Base-by-base conservation (phyloP, 2,888 invertebrate genomes). In the Drosophila diplacantha region DNA sequence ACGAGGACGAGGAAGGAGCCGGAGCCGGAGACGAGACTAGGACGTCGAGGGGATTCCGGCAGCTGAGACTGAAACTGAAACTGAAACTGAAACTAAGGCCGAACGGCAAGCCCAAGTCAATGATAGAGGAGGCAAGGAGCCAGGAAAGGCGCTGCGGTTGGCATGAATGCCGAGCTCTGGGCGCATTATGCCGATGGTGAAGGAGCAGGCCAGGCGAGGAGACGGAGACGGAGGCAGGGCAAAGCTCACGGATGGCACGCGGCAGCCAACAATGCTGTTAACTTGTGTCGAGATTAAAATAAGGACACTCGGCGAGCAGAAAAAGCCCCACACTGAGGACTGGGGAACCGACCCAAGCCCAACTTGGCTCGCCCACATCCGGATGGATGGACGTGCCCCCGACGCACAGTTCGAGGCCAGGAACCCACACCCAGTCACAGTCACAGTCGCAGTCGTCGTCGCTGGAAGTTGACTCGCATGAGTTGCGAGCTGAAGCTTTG, bases 211-310 rank as follows among this genome's bases (percentile, higher is more conserved):
- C 22, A 22, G 24, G 24, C 12, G 18, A n/a, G 31, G 29, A 12
- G 43, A 20, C n/a, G 29, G 54, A 20, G 11, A 9, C n/a, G 14
- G 16, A n/a, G 7, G 5, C n/a, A 34, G 47, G 11, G 49, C 24
- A 44, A 46, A 69, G 72, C 79, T 74, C 76, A 79, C 54, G 51
- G 59, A 71, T 73, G 54, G 77, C 71, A 72, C 65, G 68, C 61
- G 61, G 68, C 66, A 73, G 75, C 73, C 81, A 77, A 81, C 78
- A 81, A 79, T 79, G 81, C 76, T 74, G 81, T 79, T 79, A 81
- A 81, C 81, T 81, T 81, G 81, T 81, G 75, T 73, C 65, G 79
- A 77, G 82, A 82, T 81, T 80, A 82, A 80, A 82, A 82, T 80
- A 80, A 82, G 77, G 75, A 80, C 76, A 77, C 81, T 75, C 73